Percentiles rank a stretch among this genome's conserved stretches.
Conservation (phyloP, 2,113 vertebrate genomes). For the Accipiter virgatus region DNA sequence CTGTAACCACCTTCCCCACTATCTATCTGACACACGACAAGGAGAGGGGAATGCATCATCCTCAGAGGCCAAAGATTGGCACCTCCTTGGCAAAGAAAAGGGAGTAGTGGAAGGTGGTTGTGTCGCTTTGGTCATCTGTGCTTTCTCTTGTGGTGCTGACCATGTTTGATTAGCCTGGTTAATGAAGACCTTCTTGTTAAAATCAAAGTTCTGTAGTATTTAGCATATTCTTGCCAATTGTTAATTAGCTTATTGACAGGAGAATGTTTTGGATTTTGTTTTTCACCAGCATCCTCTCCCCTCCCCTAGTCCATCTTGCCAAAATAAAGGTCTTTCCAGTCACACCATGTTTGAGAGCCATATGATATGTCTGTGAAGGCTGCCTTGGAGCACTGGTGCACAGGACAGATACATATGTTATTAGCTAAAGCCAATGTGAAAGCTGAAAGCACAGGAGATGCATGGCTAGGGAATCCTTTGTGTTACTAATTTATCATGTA, state of each 20-base stretch:
- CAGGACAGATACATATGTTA: not conserved
- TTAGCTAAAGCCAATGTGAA: not conserved
- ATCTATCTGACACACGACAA: not conserved
- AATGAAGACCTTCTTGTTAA: conserved; percentile 35
- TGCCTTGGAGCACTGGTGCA: not conserved
- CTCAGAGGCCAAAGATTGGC: not conserved
- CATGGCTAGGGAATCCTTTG: not conserved
- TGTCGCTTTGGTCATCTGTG: not conserved
- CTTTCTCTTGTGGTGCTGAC: not conserved
- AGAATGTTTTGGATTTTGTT: not conserved
- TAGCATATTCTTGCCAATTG: conserved; percentile 27
- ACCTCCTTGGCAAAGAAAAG: not conserved
- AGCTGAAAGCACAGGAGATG: not conserved
- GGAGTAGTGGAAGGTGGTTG: not conserved
- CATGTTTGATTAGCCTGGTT: conserved; percentile 3
- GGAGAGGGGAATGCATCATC: not conserved
- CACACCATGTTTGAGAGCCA: conserved; percentile 36
- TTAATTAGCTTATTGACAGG: conserved; percentile 34
- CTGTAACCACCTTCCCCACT: not conserved
- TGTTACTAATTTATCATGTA: not conserved
- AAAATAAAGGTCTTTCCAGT: conserved; percentile 29
- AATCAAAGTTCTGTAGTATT: conserved; percentile 35
- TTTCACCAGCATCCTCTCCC: not conserved
- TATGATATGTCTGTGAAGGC: not conserved
- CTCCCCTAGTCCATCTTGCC: not conserved